These are phyloP conservation scores for Marisa cornuarietis DNA, from an alignment of 1,140 invertebrate genomes.

Conservation along the genomic window DNA sequence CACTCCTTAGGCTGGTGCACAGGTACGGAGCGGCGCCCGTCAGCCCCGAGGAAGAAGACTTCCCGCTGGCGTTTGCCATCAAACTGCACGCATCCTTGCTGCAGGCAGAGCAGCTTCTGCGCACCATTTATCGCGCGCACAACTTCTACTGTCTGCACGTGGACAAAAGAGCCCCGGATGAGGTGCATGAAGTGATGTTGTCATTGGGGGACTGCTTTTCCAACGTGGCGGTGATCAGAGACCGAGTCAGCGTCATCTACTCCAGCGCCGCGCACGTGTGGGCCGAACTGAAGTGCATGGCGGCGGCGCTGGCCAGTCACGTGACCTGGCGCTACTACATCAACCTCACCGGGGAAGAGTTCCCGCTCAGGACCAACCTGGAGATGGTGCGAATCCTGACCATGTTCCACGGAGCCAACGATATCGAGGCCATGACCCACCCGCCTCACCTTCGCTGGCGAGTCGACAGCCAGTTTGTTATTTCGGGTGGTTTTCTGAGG, in stretches of 20 bases:
- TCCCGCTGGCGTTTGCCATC: conserved; percentile 55
- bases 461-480: conserved; percentile 23
- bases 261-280: conserved; percentile 35
- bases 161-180: conserved; percentile 42
- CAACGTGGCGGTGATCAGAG: conserved; percentile 44
- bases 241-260: conserved; percentile 38
- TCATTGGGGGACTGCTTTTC: conserved; percentile 47
- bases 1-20: conserved; percentile 24
- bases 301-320: conserved; percentile 7
- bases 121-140: conserved; percentile 59
- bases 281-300: conserved; percentile 44
- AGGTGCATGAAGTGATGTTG: conserved; percentile 39
- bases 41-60: conserved; percentile 41
- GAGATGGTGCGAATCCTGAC: conserved; percentile 53
- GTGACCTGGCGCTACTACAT: conserved; percentile 59
- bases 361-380: conserved; percentile 55
- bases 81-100: conserved; percentile 45
- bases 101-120: conserved; percentile 57
- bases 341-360: conserved; percentile 58
- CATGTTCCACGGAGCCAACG: conserved; percentile 47
- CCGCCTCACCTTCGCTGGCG: conserved; percentile 34
- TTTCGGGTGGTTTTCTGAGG: not conserved
- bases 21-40: conserved; percentile 32
- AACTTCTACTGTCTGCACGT: conserved; percentile 65
- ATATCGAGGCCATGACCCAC: conserved; percentile 42